phyloP scores from a whole-genome alignment of 2,888 invertebrate species.

The Mylabris sibirica region DNA sequence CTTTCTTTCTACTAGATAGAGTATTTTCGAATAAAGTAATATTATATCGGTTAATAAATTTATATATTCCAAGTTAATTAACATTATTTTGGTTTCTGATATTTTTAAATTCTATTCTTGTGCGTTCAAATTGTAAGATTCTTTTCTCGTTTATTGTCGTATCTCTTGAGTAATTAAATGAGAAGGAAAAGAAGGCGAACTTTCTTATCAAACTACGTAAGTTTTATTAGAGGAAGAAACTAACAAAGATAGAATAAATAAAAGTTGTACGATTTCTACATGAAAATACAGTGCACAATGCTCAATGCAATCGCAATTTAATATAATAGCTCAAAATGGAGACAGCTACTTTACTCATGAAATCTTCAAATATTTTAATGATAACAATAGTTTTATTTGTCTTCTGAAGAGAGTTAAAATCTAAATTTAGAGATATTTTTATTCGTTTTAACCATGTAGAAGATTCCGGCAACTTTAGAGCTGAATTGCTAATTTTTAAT shows the following conservation, averaged over 20 bases:
- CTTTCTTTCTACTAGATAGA: neutral
- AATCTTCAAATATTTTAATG: too few species aligned
- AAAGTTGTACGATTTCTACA: neutral
- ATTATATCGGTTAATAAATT: neutral
- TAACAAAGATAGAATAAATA: neutral
- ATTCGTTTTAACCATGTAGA: too few species aligned
- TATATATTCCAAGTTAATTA: neutral
- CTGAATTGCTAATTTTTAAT: too few species aligned
- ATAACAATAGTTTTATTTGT: too few species aligned
- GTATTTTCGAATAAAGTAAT: neutral
- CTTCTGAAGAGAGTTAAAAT: too few species aligned
- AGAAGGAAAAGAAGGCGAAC: neutral
- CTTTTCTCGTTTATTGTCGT: neutral
- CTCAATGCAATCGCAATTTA: too few species aligned
- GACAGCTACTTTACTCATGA: too few species aligned
- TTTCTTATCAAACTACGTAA: neutral
- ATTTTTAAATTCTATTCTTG: too few species aligned
- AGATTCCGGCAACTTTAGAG: too few species aligned
- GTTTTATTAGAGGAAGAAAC: neutral
- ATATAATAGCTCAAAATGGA: too few species aligned
- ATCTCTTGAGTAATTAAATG: neutral
- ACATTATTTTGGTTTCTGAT: neutral
- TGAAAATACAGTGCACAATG: neutral
- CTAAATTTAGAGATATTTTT: too few species aligned
- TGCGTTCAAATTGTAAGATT: neutral